Percentiles rank a stretch among this genome's conserved stretches.
Evolutionary conservation across 2,797 vertebrate species (phyloP).

Genomic region (Microcaecilia unicolor): DNA sequence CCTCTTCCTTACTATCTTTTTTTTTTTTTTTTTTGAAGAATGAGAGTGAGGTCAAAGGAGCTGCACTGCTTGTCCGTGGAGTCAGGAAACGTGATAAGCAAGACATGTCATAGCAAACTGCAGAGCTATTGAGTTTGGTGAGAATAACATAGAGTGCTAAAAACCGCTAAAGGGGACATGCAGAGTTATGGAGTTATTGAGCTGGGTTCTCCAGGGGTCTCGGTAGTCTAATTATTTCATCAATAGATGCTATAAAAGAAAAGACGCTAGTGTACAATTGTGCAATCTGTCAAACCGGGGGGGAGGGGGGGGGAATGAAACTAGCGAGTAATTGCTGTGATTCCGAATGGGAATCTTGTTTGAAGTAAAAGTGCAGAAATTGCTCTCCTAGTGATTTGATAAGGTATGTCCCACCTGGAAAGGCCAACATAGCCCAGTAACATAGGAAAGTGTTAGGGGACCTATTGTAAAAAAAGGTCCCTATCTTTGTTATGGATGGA

Average conservation of each 20-base stretch:
- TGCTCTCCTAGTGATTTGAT: background rate
- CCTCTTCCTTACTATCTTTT: no score
- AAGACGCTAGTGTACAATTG: background rate
- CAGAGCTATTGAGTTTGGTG: background rate
- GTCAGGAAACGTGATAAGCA: slow-evolving; percentile 43
- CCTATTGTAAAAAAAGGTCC: no score
- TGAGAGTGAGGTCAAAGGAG: slow-evolving; percentile 25
- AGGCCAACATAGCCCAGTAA: no score
- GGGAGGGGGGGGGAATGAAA: no score
- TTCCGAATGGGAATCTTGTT: background rate
- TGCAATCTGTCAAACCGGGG: background rate
- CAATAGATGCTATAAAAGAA: background rate
- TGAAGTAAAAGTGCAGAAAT: background rate
- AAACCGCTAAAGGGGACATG: background rate
- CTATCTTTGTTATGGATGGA: no score
- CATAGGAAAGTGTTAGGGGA: no score
- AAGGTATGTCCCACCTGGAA: no score
- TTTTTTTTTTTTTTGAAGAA: no score
- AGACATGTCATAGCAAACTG: slow-evolving; percentile 12
- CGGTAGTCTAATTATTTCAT: background rate
- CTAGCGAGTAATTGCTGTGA: background rate
- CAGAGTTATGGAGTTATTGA: background rate
- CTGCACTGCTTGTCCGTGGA: slow-evolving; percentile 12
- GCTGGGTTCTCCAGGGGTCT: background rate
- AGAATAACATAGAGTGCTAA: background rate